These are phyloP conservation scores for Thaleichthys pacificus DNA, from an alignment of 2,797 vertebrate genomes.

Conservation along the genomic window DNA sequence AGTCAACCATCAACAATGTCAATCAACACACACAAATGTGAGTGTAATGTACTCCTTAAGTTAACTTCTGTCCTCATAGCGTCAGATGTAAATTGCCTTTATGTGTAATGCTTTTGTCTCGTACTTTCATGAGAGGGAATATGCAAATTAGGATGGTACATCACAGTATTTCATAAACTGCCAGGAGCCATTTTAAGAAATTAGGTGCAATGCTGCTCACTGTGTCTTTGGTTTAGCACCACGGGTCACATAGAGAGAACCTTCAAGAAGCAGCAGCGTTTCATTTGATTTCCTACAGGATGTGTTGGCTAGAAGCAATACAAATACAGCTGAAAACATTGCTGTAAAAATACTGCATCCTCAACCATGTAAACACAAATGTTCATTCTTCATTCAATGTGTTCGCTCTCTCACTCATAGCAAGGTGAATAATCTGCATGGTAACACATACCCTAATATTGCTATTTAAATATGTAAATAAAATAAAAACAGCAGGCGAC, in stretches of 20 bases:
- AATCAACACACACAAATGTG: constrained; percentile 12
- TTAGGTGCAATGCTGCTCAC: constrained; percentile 52
- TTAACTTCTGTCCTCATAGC: background rate
- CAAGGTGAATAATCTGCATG: constrained; percentile 35
- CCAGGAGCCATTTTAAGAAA: constrained; percentile 20
- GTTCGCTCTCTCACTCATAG: no score
- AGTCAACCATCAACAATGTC: background rate
- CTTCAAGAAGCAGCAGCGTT: constrained; percentile 10
- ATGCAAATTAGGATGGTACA: constrained; percentile 19
- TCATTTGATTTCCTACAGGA: constrained; percentile 25
- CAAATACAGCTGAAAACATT: constrained; percentile 36
- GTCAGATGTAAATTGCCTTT: background rate
- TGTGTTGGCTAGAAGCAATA: constrained; percentile 19
- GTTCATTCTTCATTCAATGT: background rate
- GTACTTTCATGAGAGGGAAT: background rate
- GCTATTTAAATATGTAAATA: constrained; percentile 38
- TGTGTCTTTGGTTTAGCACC: constrained; percentile 50
- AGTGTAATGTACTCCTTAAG: constrained; percentile 2
- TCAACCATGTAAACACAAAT: constrained; percentile 20
- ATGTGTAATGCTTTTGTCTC: background rate
- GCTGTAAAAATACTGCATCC: constrained; percentile 20
- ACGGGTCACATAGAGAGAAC: constrained; percentile 46
- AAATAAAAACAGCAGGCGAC: constrained; percentile 42
- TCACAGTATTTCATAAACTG: constrained; percentile 57
- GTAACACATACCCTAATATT: constrained; percentile 29